These are phyloP conservation scores for Hydrocynus forskahlii DNA, from an alignment of 2,797 vertebrate genomes.

Conservation along the genomic window DNA sequence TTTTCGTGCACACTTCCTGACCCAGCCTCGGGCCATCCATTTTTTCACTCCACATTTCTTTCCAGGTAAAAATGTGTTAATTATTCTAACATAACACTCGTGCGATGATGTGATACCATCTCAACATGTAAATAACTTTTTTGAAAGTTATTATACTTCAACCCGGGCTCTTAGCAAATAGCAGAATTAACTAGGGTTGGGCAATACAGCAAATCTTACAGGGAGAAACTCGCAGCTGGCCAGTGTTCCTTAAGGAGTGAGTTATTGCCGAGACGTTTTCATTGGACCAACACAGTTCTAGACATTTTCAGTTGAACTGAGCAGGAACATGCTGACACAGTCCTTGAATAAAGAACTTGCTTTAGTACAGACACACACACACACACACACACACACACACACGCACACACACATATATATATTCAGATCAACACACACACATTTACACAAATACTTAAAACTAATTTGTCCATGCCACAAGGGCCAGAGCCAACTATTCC, in stretches of 20 bases:
- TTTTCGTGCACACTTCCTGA: no score
- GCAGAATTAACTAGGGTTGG: neutral
- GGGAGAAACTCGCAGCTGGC: no score
- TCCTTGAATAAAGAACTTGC: constrained; percentile 74
- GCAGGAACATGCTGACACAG: constrained; percentile 66
- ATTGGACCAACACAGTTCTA: neutral
- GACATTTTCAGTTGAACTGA: neutral
- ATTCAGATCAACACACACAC: constrained; percentile 71
- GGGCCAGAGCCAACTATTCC: constrained; percentile 66
- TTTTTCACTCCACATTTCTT: no score
- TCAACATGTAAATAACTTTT: no score
- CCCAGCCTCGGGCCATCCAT: no score
- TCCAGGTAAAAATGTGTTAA: no score
- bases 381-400: constrained; percentile 59
- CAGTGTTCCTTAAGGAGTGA: no score
- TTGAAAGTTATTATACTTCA: no score
- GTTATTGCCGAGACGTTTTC: neutral
- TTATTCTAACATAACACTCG: no score
- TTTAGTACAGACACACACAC: constrained; percentile 76
- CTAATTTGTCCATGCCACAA: constrained; percentile 74
- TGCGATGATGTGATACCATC: no score
- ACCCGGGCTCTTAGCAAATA: neutral
- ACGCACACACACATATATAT: neutral
- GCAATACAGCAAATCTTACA: no score
- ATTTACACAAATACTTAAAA: neutral